phyloP scores from a whole-genome alignment of 1,140 invertebrate genomes.

The Radopholus similis region DNA sequence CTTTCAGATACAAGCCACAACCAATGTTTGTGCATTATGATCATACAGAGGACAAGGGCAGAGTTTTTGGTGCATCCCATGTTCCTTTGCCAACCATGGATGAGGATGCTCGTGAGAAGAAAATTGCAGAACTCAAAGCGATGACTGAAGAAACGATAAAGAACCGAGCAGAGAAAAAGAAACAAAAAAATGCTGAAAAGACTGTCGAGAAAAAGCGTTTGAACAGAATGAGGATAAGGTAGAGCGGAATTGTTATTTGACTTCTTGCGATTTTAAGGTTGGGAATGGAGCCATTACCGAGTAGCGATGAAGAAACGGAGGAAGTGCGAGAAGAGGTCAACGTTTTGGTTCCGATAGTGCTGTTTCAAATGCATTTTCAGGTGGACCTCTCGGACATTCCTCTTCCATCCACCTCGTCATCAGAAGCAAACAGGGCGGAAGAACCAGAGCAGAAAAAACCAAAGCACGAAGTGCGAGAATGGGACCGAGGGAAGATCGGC shows the following conservation, averaged over 20 bases:
- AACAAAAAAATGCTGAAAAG: slow-evolving; percentile 29
- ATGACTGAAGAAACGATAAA: slow-evolving; percentile 31
- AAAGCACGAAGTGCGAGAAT: slow-evolving; percentile 32
- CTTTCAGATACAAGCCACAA: neutral
- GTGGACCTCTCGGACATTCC: slow-evolving; percentile 35
- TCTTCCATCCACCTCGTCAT: slow-evolving; percentile 1
- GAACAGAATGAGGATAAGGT: slow-evolving; percentile 26
- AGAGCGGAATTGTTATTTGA: neutral
- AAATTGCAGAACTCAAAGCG: slow-evolving; percentile 38
- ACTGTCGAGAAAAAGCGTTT: neutral
- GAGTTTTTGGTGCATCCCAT: slow-evolving; percentile 42
- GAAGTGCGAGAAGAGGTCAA: neutral
- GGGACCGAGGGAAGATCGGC: slow-evolving; percentile 37
- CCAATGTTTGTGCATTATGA: slow-evolving; percentile 40
- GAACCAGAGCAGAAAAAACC: slow-evolving; percentile 24
- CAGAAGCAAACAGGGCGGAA: slow-evolving; percentile 3
- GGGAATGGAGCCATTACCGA: slow-evolving; percentile 22
- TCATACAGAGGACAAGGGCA: slow-evolving; percentile 33
- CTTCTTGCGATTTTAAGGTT: neutral
- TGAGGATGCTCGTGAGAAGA: slow-evolving; percentile 36
- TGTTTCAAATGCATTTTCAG: slow-evolving; percentile 2
- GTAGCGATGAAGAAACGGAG: slow-evolving; percentile 18
- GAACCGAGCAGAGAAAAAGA: slow-evolving; percentile 35
- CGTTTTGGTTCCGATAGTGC: neutral
- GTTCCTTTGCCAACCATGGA: slow-evolving; percentile 30